phyloP scores from a whole-genome alignment of 2,888 invertebrate genomes.

The Drosophila maculinotata region DNA sequence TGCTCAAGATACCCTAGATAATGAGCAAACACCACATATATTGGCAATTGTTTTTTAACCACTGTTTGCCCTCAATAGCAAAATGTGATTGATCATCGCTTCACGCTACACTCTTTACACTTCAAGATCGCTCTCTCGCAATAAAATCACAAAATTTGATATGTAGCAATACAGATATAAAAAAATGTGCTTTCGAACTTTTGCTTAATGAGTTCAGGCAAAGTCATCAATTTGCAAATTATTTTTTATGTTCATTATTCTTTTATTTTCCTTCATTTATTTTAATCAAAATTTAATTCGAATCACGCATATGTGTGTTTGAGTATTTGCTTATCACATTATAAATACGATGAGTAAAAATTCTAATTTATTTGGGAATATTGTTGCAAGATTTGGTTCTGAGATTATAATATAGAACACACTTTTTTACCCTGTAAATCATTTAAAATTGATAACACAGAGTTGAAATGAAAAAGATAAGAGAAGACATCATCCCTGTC shows the following conservation, averaged over 20 bases:
- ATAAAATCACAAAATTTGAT: conserved; percentile 25
- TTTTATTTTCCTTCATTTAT: conserved; percentile 7
- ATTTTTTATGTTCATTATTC: conserved; percentile 16
- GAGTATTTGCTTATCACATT: background rate
- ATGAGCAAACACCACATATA: conserved; percentile 29
- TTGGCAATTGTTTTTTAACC: conserved; percentile 47
- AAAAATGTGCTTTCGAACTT: conserved; percentile 37
- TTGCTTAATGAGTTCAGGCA: conserved; percentile 56
- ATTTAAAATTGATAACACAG: background rate
- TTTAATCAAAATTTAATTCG: background rate
- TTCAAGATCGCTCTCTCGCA: conserved; percentile 14
- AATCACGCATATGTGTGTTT: conserved; percentile 3
- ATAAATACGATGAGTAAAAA: conserved; percentile 6
- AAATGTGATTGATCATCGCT: conserved; percentile 70
- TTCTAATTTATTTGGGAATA: background rate
- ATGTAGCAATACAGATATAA: conserved; percentile 32
- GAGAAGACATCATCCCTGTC: background rate
- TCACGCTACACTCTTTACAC: conserved; percentile 21
- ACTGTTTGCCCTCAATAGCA: conserved; percentile 63
- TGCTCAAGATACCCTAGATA: conserved; percentile 45
- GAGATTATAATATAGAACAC: background rate
- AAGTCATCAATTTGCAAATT: conserved; percentile 16
- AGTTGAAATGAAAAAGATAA: background rate
- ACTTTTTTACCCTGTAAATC: background rate
- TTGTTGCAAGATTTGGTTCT: background rate